Evolutionary conservation across 2,888 invertebrate species (phyloP).

Genomic region (Polylopha cassiicola): DNA sequence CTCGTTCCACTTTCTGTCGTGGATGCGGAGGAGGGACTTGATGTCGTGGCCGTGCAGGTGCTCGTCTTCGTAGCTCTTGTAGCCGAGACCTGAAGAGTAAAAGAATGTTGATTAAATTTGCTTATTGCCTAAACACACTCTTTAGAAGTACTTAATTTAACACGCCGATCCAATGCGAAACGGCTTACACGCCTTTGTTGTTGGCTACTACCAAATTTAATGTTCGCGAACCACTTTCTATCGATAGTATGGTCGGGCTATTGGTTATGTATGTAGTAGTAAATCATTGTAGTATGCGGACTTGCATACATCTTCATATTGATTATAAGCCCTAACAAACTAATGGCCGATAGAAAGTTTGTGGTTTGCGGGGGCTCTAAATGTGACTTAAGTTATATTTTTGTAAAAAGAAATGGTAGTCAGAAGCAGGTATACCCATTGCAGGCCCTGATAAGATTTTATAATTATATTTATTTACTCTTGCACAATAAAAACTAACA

Average conservation of each 20-base stretch:
- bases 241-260: no score
- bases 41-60: slow-evolving; percentile 50
- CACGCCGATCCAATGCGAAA: neutral
- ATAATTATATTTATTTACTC: neutral
- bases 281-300: neutral
- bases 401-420: no score
- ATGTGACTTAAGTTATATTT: no score
- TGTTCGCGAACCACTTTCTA: no score
- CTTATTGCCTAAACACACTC: slow-evolving; percentile 18
- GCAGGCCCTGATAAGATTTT: no score
- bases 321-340: no score
- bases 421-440: no score
- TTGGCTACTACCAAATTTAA: no score
- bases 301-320: neutral
- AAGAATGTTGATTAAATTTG: neutral
- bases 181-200: no score
- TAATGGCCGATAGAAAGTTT: no score
- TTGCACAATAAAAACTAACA: neutral
- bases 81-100: slow-evolving; percentile 52
- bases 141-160: slow-evolving; percentile 23
- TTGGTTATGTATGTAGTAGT: neutral
- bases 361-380: no score
- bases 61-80: slow-evolving; percentile 41
- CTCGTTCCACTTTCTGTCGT: slow-evolving; percentile 35
- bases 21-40: slow-evolving; percentile 47